Evolutionary conservation across 2,888 invertebrate genomes (phyloP), one percentile per base, ranked within the genome.

Genomic region (Ophion costatus): DNA sequence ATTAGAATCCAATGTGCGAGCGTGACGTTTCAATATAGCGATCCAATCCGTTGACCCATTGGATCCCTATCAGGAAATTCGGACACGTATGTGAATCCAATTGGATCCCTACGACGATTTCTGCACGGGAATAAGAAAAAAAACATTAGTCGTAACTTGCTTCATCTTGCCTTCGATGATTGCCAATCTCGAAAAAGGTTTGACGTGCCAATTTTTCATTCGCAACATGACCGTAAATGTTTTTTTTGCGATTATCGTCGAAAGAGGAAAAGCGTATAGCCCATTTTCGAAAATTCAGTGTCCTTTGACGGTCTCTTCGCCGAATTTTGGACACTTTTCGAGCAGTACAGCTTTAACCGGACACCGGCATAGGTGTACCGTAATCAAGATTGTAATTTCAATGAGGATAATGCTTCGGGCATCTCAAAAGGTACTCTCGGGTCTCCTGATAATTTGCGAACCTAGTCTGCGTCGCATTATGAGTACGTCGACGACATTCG

Each of bases 391-490:
- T 42, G 74, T 74, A 61, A 74, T 74, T 61, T 74, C 22, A 74
- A 61, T 74, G 59, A 73, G 59, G 73, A 51, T 63, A 29, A 75
- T 63, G 66, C 33, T 56, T 17, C 22, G 38, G 45, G 66, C 56
- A 66, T 51, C 66, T 76, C 64, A n/a, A 64, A 76, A 56, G 66
- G 42, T 14, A 33, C 76, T 66, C 38, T 76, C 45, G 69, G 69
- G 78, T 79, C 74, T 59, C 78, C 24, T 61, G 78, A 63, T 79
- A 74, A 74, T 79, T 74, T 83, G 74, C 83, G 75, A 83, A 51
- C 57, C 80, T 24, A 51, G 63, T 70, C 63, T 71, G 71, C 80
- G 71, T 59, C 14, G 71, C 71, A 67, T 83, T 80, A 71, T 66
- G 80, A 73, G 80, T 45, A 76, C 83, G 76, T 83, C 75, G 83